Evolutionary conservation across 2,113 vertebrate species (phyloP).

Genomic region (Pteropus alecto): DNA sequence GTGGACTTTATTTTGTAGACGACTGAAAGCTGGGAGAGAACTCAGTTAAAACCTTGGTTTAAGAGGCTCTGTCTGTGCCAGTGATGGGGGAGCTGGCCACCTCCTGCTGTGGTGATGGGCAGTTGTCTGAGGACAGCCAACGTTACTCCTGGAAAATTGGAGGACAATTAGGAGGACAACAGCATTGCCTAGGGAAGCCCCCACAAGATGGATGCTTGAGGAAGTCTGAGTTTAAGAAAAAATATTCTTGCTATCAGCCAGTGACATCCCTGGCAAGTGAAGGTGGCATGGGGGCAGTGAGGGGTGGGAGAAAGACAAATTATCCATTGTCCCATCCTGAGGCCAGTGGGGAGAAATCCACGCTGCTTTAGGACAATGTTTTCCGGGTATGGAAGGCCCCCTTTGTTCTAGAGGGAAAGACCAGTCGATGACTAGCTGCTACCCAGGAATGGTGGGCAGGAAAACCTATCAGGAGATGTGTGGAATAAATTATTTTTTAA

Average conservation of each 20-base stretch:
- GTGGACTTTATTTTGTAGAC: background rate
- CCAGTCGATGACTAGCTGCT: background rate
- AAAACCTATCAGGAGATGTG: background rate
- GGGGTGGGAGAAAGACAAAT: background rate
- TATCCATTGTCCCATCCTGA: rapidly evolving
- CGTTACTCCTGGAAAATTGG: rapidly evolving
- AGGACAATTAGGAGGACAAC: rapidly evolving
- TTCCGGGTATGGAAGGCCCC: background rate
- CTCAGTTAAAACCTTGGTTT: background rate
- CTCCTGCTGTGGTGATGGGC: too few species aligned
- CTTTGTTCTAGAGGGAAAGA: background rate
- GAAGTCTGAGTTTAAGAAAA: background rate
- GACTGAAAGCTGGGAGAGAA: background rate
- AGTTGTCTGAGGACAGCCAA: background rate
- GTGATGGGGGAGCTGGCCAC: rapidly evolving
- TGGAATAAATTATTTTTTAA: conserved; percentile 69
- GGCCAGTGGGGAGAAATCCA: rapidly evolving
- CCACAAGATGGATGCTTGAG: rapidly evolving
- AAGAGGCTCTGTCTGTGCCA: background rate
- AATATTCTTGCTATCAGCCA: background rate
- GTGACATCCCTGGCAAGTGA: background rate
- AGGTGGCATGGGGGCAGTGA: rapidly evolving
- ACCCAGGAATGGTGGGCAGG: background rate
- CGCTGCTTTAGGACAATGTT: background rate
- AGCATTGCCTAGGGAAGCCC: rapidly evolving